Conservation (phyloP, 1,140 invertebrate genomes). For the Doryteuthis pealeii region DNA sequence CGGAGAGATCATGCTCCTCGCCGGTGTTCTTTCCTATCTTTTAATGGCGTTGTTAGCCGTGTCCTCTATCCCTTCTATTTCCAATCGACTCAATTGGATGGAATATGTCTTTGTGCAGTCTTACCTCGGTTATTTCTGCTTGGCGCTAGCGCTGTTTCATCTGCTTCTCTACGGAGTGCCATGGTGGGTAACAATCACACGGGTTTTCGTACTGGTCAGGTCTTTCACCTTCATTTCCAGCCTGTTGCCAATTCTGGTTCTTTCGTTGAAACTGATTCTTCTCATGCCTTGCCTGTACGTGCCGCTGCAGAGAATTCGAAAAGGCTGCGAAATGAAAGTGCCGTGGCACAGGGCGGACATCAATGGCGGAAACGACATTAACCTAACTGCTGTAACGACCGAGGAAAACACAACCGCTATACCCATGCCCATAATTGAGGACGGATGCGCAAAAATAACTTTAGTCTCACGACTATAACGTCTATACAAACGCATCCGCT, state of each 20-base stretch:
- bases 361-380: too few species aligned
- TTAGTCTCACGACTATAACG: too few species aligned
- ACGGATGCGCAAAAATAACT: too few species aligned
- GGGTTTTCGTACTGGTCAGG: slow-evolving; percentile 21
- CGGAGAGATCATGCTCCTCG: slow-evolving; percentile 44
- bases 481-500: too few species aligned
- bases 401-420: too few species aligned
- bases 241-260: slow-evolving; percentile 39
- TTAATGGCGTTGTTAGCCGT: slow-evolving; percentile 44
- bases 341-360: not conserved
- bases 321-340: slow-evolving; percentile 37
- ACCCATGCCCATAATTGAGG: too few species aligned
- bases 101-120: slow-evolving; percentile 54
- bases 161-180: slow-evolving; percentile 45
- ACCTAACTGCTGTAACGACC: too few species aligned
- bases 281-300: slow-evolving; percentile 31
- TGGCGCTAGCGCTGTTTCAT: slow-evolving; percentile 43
- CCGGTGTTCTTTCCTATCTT: slow-evolving; percentile 43
- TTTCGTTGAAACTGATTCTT: slow-evolving; percentile 40
- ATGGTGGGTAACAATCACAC: slow-evolving; percentile 34
- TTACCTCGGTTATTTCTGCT: slow-evolving; percentile 41
- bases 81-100: slow-evolving; percentile 46
- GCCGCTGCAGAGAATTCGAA: slow-evolving; percentile 38
- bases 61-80: slow-evolving; percentile 48
- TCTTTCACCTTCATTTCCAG: slow-evolving; percentile 46